Evolutionary conservation across 2,113 vertebrate species (phyloP).

Genomic region (Brachypteracias leptosomus): DNA sequence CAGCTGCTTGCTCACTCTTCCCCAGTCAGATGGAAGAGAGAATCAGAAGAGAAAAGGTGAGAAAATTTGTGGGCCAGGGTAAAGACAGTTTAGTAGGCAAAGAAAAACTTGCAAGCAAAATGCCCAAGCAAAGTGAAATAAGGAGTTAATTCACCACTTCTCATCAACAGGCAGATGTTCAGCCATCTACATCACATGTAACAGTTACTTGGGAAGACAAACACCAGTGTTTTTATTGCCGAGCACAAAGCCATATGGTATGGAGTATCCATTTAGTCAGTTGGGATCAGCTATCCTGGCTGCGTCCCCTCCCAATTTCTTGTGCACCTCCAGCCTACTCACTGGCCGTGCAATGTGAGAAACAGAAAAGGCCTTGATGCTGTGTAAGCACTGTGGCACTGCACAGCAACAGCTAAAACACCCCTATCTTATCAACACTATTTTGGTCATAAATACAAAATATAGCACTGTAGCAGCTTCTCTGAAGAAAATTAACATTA

Average conservation of each 20-base stretch:
- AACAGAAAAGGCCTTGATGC: background rate
- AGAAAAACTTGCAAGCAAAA: background rate
- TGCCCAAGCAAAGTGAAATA: accelerated
- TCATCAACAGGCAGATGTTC: background rate
- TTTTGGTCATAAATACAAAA: background rate
- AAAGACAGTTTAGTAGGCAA: background rate
- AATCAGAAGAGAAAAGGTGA: background rate
- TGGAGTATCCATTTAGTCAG: background rate
- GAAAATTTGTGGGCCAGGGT: background rate
- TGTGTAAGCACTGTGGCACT: background rate
- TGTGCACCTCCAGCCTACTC: background rate
- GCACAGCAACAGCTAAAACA: background rate
- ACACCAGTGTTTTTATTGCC: background rate
- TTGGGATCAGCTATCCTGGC: background rate
- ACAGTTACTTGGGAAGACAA: background rate
- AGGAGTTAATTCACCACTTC: background rate
- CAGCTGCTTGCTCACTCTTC: background rate
- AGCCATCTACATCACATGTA: background rate
- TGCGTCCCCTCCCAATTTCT: background rate
- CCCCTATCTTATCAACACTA: background rate
- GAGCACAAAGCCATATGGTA: background rate
- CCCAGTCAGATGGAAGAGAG: background rate
- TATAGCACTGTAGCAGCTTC: background rate
- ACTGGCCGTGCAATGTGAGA: background rate
- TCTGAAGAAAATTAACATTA: background rate